Conservation (phyloP, 2,797 vertebrate species). For the Eleutherodactylus coqui region DNA sequence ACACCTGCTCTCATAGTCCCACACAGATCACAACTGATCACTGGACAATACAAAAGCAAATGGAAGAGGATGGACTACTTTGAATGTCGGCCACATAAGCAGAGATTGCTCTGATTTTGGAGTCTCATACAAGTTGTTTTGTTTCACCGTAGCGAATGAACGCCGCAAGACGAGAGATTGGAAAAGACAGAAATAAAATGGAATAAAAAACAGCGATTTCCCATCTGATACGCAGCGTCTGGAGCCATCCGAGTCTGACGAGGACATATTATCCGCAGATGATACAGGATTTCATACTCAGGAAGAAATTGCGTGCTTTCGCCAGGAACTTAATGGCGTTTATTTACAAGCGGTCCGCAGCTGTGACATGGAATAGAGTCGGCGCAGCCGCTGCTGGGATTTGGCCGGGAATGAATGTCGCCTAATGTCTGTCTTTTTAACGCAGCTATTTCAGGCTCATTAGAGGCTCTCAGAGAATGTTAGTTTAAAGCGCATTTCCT, state of each 20-base stretch:
- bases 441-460: neutral
- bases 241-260: neutral
- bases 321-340: neutral
- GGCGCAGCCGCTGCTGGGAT: neutral
- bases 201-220: neutral
- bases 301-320: neutral
- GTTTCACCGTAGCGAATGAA: neutral
- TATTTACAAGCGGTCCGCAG: neutral
- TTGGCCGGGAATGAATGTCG: conserved; percentile 4
- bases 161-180: neutral
- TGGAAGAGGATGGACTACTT: too few species aligned
- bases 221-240: neutral
- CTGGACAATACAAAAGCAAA: too few species aligned
- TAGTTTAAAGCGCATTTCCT: neutral
- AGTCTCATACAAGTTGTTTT: neutral
- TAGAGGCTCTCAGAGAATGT: neutral
- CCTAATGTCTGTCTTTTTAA: neutral
- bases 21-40: too few species aligned
- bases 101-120: neutral
- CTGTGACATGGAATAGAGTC: neutral
- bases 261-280: neutral
- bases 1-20: neutral
- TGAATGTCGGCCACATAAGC: neutral
- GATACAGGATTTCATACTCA: neutral
- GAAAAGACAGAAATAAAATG: neutral